Evolutionary conservation across 2,113 vertebrate genomes (phyloP).

Genomic region (Pangasianodon gigas): DNA sequence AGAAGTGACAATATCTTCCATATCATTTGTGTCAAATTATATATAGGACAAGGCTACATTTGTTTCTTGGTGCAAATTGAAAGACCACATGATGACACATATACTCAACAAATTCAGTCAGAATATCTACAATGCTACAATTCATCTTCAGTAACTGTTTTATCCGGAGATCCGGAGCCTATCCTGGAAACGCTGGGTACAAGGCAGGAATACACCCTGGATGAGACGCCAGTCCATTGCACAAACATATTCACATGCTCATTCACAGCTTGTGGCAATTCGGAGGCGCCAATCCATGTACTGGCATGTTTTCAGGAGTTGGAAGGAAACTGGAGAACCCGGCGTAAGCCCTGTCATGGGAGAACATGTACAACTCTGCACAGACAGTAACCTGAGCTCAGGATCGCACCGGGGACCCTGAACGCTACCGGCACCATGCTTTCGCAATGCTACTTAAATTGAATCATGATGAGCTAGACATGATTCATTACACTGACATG

Average conservation of each 20-base stretch:
- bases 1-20: neutral
- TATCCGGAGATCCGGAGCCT: neutral
- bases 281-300: no score
- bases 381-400: neutral
- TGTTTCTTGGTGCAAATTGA: neutral
- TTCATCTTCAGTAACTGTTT: neutral
- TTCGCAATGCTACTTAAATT: neutral
- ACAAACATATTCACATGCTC: neutral
- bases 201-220: neutral
- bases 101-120: neutral
- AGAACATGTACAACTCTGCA: neutral
- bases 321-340: neutral
- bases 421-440: neutral
- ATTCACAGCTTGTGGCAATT: neutral
- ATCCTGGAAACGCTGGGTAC: neutral
- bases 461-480: neutral
- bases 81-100: neutral
- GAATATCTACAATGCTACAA: neutral
- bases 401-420: neutral
- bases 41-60: neutral
- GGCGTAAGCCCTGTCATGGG: neutral
- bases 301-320: neutral
- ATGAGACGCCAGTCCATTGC: neutral
- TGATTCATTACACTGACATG: neutral
- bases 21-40: neutral